Percentiles rank a stretch among this genome's conserved stretches.
Conservation (phyloP, 2,888 invertebrate species). For the Drosophila siamana region DNA sequence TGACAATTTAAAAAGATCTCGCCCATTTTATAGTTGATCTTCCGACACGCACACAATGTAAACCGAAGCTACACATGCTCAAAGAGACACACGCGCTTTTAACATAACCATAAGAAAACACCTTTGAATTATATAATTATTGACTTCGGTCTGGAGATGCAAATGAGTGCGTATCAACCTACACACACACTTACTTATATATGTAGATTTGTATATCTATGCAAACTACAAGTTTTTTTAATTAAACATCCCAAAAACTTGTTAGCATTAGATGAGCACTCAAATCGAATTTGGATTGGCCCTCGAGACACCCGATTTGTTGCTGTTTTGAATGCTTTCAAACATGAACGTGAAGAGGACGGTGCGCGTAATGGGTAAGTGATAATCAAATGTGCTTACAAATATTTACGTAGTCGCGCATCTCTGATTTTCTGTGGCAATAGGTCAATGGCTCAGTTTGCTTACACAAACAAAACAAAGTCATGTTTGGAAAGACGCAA, state of each 20-base stretch:
- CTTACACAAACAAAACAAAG: conserved; percentile 5
- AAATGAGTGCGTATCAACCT: conserved; percentile 9
- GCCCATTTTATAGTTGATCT: conserved; percentile 66
- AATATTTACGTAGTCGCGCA: conserved; percentile 59
- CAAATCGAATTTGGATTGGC: conserved; percentile 68
- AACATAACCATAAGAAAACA: conserved; percentile 42
- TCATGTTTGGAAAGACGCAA: conserved; percentile 1
- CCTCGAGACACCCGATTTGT: conserved; percentile 41
- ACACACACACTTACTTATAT: neutral
- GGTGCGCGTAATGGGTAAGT: conserved; percentile 34
- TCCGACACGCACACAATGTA: conserved; percentile 1
- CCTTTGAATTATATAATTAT: conserved; percentile 52
- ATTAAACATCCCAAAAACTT: conserved; percentile 75
- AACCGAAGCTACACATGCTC: neutral
- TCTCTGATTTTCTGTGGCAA: conserved; percentile 65
- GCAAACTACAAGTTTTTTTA: conserved; percentile 61
- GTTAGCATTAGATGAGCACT: conserved; percentile 63
- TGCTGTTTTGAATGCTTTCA: neutral
- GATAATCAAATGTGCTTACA: conserved; percentile 69
- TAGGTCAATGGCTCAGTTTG: conserved; percentile 71
- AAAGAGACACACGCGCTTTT: conserved; percentile 12
- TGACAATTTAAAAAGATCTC: conserved; percentile 44
- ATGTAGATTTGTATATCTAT: conserved; percentile 3
- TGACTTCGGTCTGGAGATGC: conserved; percentile 30
- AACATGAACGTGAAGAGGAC: conserved; percentile 14